Conservation (phyloP, 2,113 vertebrate genomes). For the Labeo rohita region DNA sequence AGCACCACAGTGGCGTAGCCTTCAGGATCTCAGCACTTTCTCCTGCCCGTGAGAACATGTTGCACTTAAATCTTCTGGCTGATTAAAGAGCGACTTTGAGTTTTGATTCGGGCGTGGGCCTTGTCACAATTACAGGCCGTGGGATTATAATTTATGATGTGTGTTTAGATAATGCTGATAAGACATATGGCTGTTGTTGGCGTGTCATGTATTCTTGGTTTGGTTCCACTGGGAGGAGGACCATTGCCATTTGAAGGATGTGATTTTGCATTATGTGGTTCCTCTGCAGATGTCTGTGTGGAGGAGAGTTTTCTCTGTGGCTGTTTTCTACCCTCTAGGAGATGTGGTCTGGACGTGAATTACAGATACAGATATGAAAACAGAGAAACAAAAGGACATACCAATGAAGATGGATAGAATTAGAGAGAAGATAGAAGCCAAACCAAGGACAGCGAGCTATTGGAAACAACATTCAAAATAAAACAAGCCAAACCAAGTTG, state of each 20-base stretch:
- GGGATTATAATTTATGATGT: slow-evolving; percentile 27
- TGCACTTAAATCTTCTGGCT: slow-evolving; percentile 39
- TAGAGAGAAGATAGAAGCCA: slow-evolving; percentile 2
- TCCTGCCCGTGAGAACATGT: slow-evolving; percentile 25
- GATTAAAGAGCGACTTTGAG: slow-evolving; percentile 52
- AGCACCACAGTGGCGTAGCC: slow-evolving; percentile 11
- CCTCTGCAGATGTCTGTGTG: slow-evolving; percentile 30
- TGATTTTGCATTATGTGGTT: slow-evolving; percentile 21
- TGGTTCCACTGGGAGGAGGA: slow-evolving; percentile 4
- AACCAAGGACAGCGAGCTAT: slow-evolving; percentile 15
- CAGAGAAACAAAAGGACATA: slow-evolving; percentile 2
- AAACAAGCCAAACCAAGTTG: slow-evolving; percentile 7
- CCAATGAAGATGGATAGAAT: slow-evolving; percentile 35
- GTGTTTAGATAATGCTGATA: slow-evolving; percentile 51
- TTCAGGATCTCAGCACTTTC: slow-evolving; percentile 9
- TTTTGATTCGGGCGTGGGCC: slow-evolving; percentile 49
- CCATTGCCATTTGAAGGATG: background rate
- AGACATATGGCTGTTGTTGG: slow-evolving; percentile 31
- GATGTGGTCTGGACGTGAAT: slow-evolving; percentile 13
- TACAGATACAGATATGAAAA: slow-evolving; percentile 3
- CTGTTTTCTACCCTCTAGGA: slow-evolving; percentile 16
- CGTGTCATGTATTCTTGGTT: slow-evolving; percentile 34
- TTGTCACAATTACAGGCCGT: slow-evolving; percentile 48
- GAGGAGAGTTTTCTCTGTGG: slow-evolving; percentile 43
- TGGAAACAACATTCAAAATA: slow-evolving; percentile 5